Evolutionary conservation across 2,888 invertebrate species (phyloP), one percentile per base, ranked within the genome.

Genomic region (Spodoptera littoralis): DNA sequence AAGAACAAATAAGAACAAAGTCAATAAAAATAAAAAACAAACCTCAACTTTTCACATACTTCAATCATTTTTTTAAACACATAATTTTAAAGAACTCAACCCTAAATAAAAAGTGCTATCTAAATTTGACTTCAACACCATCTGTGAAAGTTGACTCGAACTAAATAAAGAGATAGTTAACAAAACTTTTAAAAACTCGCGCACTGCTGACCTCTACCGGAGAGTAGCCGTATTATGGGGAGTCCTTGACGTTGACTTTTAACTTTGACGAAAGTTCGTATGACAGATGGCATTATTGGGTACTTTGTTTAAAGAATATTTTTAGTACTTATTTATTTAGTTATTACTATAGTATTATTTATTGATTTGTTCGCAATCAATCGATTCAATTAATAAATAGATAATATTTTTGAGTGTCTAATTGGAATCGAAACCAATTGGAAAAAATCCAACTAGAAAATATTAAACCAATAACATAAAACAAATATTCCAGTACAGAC

Each of bases 131-230:
- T 60, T 60, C 76, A 91, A 82, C 91, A 87, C 92, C 94, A 92
- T 91, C 94, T 94, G 80, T 86, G 77, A 79, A 80, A 79, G 70
- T 62, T 69, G 57, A 18, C 41, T 63, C 60, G 87, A 91, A 93
- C 92, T 90, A 90, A 86, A 80, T 85, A 77, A 80, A 82, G 70
- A 84, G 83, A 80, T 84, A 79, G 77, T 83, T 79, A 81, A 77
- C 78, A 52, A 75, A 88, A 84, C 80, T 87, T 87, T 86, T 73
- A 79, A 85, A 79, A 85, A 82, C 73, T 80, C 65, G 60, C 61
- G 54, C 67, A 70, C 79, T 77, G 71, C 87, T 90, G 94, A 91
- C 94, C 92, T 92, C 94, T 93, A 77, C 79, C 79, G 91, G 73
- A 77, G 86, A 92, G 90, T 91, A 89, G 93, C 76, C 41, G 71